A percentile compares a stretch with the other conserved stretches of the same genome.
Evolutionary conservation across 2,888 invertebrate genomes (phyloP).

Genomic region (Colletes collaris): DNA sequence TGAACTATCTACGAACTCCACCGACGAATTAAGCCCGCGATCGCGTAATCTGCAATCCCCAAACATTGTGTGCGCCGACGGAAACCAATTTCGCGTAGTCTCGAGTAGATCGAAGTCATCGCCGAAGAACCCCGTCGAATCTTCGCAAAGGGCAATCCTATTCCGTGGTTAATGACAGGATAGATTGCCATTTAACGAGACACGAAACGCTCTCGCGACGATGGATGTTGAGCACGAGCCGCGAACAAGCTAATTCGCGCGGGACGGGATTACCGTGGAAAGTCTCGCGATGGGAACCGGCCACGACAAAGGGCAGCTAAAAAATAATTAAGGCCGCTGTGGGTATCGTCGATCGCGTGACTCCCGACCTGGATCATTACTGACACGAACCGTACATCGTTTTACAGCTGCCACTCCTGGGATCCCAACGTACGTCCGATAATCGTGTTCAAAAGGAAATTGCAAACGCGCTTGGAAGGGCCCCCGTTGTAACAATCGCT

Average conservation of each 20-base stretch:
- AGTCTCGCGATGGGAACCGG: conserved; percentile 18
- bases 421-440: conserved; percentile 27
- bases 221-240: conserved; percentile 43
- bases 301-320: conserved; percentile 36
- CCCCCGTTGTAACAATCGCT: conserved; percentile 35
- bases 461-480: conserved; percentile 22
- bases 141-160: conserved; percentile 33
- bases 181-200: conserved; percentile 41
- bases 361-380: conserved; percentile 67
- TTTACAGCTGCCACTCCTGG: conserved; percentile 42
- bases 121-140: neutral
- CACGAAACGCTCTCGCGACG: conserved; percentile 23
- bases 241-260: conserved; percentile 51
- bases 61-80: neutral
- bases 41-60: neutral
- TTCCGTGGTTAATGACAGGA: conserved; percentile 41
- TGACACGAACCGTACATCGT: conserved; percentile 68
- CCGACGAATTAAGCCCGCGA: too few relatives aligned
- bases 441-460: conserved; percentile 55
- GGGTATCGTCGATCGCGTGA: conserved; percentile 71
- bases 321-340: conserved; percentile 60
- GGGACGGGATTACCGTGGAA: conserved; percentile 27
- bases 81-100: neutral
- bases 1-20: too few relatives aligned
- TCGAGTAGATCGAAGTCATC: neutral